Evolutionary conservation across 2,888 invertebrate species (phyloP), one percentile per base, ranked within the genome.

Genomic region (Asteroscopus sphinx): DNA sequence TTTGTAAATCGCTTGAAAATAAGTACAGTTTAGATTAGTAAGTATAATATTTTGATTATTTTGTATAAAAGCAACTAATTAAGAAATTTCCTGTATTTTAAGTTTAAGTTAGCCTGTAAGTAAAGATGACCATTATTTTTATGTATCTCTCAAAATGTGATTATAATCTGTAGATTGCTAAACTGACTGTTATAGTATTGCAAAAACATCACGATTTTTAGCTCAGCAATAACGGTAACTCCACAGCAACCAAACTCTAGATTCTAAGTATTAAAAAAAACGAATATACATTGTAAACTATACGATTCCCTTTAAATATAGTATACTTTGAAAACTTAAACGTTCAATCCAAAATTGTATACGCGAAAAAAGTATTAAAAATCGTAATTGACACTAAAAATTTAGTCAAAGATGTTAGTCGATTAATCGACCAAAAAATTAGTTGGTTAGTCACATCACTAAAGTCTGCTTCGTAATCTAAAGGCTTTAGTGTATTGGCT

Each of bases 301-400:
- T 91, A 90, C 89, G 90, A 89, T 83, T 78, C 81, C 66, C 73
- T 56, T 69, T 68, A 66, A 85, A 82, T 76, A 81, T 77, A 80
- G 83, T 83, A 86, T 83, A 85, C 85, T 83, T 72, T 45, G 47
- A 72, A 74, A 71, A 71, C 65, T 64, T 69, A 67, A 77, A 83
- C 81, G 75, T 85, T 87, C 77, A 87, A 87, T 90, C 87, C 86
- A 89, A 88, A 84, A 80, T 83, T 90, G 91, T 91, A 91, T 91
- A 91, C 91, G 91, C 88, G 76, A 80, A 79, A 75, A n/a, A 77
- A 79, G 76, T 77, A 79, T 72, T 79, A 77, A 77, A 55, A 76
- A 60, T 62, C 56, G 49, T 71, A 77, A 59, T 68, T 66, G 71
- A 76, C 69, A 68, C 44, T 65, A 68, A 63, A 70, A 70, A 47